These are phyloP conservation scores for Acleris emargana DNA, from an alignment of 2,888 invertebrate species.

Conservation along the genomic window DNA sequence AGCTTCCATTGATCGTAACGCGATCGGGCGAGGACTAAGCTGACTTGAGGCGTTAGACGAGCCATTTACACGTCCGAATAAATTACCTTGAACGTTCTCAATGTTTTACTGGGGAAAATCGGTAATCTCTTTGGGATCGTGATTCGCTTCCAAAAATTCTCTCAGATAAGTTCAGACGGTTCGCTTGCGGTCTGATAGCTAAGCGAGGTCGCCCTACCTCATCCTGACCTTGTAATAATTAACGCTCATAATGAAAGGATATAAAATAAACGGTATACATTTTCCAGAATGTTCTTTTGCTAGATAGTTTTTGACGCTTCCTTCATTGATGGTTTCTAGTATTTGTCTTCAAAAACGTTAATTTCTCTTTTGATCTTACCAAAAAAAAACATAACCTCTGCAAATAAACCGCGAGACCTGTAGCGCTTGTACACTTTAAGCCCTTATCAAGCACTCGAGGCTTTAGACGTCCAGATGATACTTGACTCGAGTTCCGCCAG, in stretches of 20 bases:
- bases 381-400: constrained; percentile 4
- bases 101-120: constrained; percentile 22
- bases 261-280: not conserved
- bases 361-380: not conserved
- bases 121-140: constrained; percentile 6
- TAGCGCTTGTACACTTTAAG: constrained; percentile 29
- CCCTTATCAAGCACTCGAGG: constrained; percentile 32
- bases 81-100: constrained; percentile 18
- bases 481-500: constrained; percentile 20
- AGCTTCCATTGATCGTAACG: constrained; percentile 29
- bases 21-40: constrained; percentile 19
- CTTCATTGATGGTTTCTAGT: no score
- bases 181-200: not conserved
- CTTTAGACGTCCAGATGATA: constrained; percentile 21
- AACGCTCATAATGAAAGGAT: not conserved
- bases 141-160: constrained; percentile 8
- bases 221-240: not conserved
- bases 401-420: constrained; percentile 27
- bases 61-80: constrained; percentile 21
- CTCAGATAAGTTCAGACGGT: constrained; percentile 4
- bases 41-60: constrained; percentile 14
- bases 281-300: no score
- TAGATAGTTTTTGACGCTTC: no score
- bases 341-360: not conserved
- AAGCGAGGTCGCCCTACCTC: not conserved